Base-by-base conservation (phyloP, 35 echinoderm and acorn worm genomes). In the Ophiothrix spiculata region DNA sequence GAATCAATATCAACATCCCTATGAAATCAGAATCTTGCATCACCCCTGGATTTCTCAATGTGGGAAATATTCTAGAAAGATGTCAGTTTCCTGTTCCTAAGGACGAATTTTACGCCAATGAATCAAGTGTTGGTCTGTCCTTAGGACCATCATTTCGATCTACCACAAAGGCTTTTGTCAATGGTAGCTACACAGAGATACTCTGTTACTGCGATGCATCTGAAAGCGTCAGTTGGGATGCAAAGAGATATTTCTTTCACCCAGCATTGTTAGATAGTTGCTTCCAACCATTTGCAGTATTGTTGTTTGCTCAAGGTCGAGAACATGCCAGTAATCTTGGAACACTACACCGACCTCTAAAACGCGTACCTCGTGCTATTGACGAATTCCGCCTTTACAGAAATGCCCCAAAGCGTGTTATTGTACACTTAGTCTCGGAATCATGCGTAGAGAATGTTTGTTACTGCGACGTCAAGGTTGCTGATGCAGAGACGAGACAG, bases 241-340 rank as follows among this genome's bases (percentile, higher is more conserved):
- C 64, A 4, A 33, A 87, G 39, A 64, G 33, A 21, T 92, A 82
- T 37, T 39, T 64, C 10, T 92, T 87, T 64, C 90, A 92, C 37
- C 90, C 90, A 42, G 90, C 90, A 33, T 80, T 87, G 49, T 41
- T 92, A 33, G 90, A 92, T 39, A 45, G 56, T 11, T 35, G 81
- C 19, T 92, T 92, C 56, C 90, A 92, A 41, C 38, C 64, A 21
- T 83, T 82, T 56, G 90, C 79, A 21, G 80, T 75, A 35, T 60
- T 84, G 32, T 56, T 84, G 0, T 64, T 78, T 31, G 31, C 39
- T 34, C 39, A 39, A 56, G 74, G 39, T 31, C 19, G 76, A 84
- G 39, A 39, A 23, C n/a, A 37, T 36, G 64, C 35, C 32, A n/a
- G 35, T 0, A 40, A 3, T 6, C 39, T 35, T 17, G 81, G 39